Conservation (phyloP, 30 jellyfish, hydroid and myxozoan genomes). For the Morbakka virulenta region DNA sequence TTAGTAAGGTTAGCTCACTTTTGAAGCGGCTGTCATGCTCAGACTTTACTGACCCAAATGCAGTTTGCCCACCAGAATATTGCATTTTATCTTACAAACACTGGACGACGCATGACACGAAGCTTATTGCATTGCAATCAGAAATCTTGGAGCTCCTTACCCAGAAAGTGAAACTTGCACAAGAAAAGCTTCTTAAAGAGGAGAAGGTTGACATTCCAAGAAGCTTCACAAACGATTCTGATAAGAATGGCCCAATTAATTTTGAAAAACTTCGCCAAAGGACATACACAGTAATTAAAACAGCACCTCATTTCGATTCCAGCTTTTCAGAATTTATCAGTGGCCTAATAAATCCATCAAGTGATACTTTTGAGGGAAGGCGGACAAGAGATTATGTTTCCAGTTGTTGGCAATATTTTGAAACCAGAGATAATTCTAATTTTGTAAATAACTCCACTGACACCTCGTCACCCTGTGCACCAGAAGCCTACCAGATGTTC, state of each 20-base stretch:
- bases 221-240: slow-evolving; percentile 32
- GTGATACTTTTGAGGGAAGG: slow-evolving; percentile 55
- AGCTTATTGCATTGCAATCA: slow-evolving; percentile 54
- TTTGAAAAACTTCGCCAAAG: slow-evolving; percentile 48
- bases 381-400: slow-evolving; percentile 35
- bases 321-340: slow-evolving; percentile 47
- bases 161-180: slow-evolving; percentile 47
- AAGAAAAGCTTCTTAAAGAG: neutral
- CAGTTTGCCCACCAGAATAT: slow-evolving; percentile 53
- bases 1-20: slow-evolving; percentile 9
- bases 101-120: slow-evolving; percentile 29
- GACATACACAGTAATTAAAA: neutral
- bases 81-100: slow-evolving; percentile 5
- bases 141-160: slow-evolving; percentile 58
- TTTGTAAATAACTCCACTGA: no score
- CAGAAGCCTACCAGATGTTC: slow-evolving; percentile 55
- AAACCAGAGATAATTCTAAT: neutral
- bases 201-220: slow-evolving; percentile 33
- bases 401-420: slow-evolving; percentile 36
- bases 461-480: no score
- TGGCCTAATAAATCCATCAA: slow-evolving; percentile 8
- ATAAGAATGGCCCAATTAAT: slow-evolving; percentile 15
- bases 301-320: slow-evolving; percentile 35
- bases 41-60: neutral
- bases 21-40: slow-evolving; percentile 15